Base-by-base conservation (phyloP, 2,888 invertebrate species). In the Dioctria rufipes region DNA sequence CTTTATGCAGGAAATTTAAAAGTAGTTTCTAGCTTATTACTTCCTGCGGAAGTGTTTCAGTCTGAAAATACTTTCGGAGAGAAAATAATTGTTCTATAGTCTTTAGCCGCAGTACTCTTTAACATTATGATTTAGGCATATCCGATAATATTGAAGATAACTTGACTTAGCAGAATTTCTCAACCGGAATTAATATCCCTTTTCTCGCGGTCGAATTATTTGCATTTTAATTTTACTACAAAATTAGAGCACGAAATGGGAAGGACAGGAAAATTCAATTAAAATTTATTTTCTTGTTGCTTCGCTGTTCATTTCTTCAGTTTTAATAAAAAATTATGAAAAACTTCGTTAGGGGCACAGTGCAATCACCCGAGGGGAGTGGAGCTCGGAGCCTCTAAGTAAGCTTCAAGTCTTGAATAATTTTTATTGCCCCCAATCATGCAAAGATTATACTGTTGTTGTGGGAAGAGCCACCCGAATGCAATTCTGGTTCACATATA, bases 351-450 rank as follows among this genome's bases (percentile, higher is more conserved):
- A 63, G 46, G 46, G 60, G 60, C 61, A 40, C 61, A 43, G 61
- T 77, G 77, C 77, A 63, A 77, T 63, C 77, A 77, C 61, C 46
- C n/a, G 63, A 61, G 63, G 40, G 77, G 61, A 58, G 63, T 58
- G 61, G 25, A 42, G 39, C 54, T 11, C n/a, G 58, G 11, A n/a
- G 6, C 60, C 43, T 3, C 66, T 40, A 40, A 25, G 25, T 25
- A 25, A 67, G 66, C 11, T 67, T 25, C 66, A 43, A 60, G 25
- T 25, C 67, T 43, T 79, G 58, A 79, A 79, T 67, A 67, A 67
- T 79, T 79, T 79, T 79, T 79, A 79, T 79, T 79, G 79, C 79
- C 66, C 67, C 58, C 66, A 79, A 79, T 79, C 79, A 79, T 79
- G 79, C 79, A 79, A 78, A 79, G 67, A 67, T 63, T 77, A 73